These are phyloP conservation scores for Chrysolophus pictus DNA, from an alignment of 2,797 vertebrate genomes.

Conservation along the genomic window DNA sequence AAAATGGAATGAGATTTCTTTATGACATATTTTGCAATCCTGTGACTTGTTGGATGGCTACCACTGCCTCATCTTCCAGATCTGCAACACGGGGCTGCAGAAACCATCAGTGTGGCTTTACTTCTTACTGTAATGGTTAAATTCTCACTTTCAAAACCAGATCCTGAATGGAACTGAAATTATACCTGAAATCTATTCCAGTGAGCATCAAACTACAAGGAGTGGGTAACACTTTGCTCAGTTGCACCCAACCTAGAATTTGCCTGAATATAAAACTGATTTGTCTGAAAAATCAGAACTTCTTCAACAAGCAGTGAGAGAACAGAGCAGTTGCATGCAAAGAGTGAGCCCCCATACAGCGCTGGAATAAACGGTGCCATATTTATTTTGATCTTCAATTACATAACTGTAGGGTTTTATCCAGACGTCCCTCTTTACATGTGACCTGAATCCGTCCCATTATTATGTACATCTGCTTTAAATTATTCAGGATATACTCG, in stretches of 20 bases:
- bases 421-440: background rate
- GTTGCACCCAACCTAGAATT: background rate
- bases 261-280: background rate
- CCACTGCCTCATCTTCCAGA: background rate
- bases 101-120: background rate
- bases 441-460: background rate
- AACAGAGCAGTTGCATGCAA: fast-evolving
- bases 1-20: background rate
- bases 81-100: background rate
- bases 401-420: background rate
- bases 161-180: background rate
- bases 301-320: background rate
- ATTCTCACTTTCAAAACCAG: background rate
- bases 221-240: background rate
- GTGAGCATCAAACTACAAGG: background rate
- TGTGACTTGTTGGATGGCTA: background rate
- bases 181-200: background rate
- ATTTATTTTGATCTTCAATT: background rate
- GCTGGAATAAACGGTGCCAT: background rate
- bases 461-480: constrained; percentile 20
- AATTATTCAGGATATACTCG: constrained; percentile 3
- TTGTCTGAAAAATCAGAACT: background rate
- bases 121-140: background rate
- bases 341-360: background rate
- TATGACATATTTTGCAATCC: background rate